Conservation (phyloP, 1,140 invertebrate species). For the Drosophila tani region DNA sequence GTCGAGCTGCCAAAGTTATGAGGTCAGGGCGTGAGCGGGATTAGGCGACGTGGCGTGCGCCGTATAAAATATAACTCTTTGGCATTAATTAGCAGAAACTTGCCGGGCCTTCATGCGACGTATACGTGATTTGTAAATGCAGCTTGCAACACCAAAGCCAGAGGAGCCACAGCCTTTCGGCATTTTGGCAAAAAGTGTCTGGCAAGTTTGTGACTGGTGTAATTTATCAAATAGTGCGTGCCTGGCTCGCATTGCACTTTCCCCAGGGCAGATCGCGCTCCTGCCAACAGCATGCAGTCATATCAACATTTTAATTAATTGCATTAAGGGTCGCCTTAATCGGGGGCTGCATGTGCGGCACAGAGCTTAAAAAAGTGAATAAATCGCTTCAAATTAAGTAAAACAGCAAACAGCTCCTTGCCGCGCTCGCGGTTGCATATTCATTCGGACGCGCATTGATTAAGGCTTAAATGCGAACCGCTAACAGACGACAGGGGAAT, state of each 20-base stretch:
- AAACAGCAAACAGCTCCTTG: conserved; percentile 60
- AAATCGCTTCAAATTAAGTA: conserved; percentile 74
- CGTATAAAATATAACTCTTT: conserved; percentile 56
- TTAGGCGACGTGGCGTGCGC: conserved; percentile 65
- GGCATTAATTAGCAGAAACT: conserved; percentile 74
- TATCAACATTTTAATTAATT: conserved; percentile 61
- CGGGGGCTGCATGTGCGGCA: background rate
- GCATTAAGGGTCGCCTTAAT: conserved; percentile 18
- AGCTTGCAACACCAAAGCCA: conserved; percentile 4
- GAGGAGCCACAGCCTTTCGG: conserved; percentile 11
- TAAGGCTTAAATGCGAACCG: conserved; percentile 68
- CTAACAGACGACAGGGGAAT: conserved; percentile 53
- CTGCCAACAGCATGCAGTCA: conserved; percentile 26
- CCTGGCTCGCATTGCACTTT: conserved; percentile 23
- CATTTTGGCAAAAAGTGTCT: conserved; percentile 35
- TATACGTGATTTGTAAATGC: conserved; percentile 66
- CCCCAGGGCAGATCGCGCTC: conserved; percentile 11
- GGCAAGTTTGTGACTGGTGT: conserved; percentile 57
- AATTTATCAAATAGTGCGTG: conserved; percentile 74
- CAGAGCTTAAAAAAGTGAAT: conserved; percentile 57
- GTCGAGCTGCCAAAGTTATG: conserved; percentile 64
- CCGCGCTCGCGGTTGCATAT: conserved; percentile 28
- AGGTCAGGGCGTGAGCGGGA: conserved; percentile 53
- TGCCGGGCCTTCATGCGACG: conserved; percentile 38
- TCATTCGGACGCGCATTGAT: conserved; percentile 61